Evolutionary conservation across 2,888 invertebrate genomes (phyloP).

Genomic region (Nephrotoma appendiculata): DNA sequence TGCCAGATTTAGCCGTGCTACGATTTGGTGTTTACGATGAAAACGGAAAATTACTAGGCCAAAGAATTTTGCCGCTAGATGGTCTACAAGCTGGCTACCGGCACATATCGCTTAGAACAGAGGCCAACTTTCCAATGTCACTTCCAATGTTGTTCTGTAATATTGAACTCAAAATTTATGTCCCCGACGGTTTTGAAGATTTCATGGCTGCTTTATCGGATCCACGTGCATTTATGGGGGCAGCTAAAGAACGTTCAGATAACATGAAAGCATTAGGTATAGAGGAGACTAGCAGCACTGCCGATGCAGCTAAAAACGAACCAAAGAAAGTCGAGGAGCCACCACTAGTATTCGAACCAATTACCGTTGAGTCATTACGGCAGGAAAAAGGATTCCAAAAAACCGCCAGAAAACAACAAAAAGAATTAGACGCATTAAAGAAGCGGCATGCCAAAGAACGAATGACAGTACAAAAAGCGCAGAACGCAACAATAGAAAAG

Average conservation of each 20-base stretch:
- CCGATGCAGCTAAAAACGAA: slow-evolving; percentile 54
- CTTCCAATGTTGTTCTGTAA: slow-evolving; percentile 98
- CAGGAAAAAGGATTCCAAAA: slow-evolving; percentile 87
- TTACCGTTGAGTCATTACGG: slow-evolving; percentile 73
- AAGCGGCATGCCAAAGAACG: slow-evolving; percentile 92
- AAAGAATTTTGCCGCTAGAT: slow-evolving; percentile 92
- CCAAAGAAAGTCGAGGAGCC: slow-evolving; percentile 49
- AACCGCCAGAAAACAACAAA: slow-evolving; percentile 87
- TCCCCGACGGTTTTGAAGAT: slow-evolving; percentile 97
- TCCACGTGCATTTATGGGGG: slow-evolving; percentile 80
- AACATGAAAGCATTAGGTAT: slow-evolving; percentile 95
- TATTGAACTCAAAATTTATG: slow-evolving; percentile 98
- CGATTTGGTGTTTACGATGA: slow-evolving; percentile 99
- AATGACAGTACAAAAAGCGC: slow-evolving; percentile 74
- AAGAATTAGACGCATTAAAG: slow-evolving; percentile 81
- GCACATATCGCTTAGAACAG: slow-evolving; percentile 93
- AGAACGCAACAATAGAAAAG: slow-evolving; percentile 84
- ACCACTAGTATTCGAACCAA: slow-evolving; percentile 71
- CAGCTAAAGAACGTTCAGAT: slow-evolving; percentile 72
- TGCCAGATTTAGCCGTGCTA: slow-evolving; percentile 93
- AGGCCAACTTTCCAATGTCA: slow-evolving; percentile 98
- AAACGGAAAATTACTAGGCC: slow-evolving; percentile 89
- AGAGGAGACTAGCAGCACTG: slow-evolving; percentile 55
- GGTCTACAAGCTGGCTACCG: slow-evolving; percentile 96
- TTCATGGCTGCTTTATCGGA: slow-evolving; percentile 97